Evolutionary conservation across 2,888 invertebrate genomes (phyloP), one percentile per base, ranked within the genome.

Genomic region (Synanthedon myopaeformis): DNA sequence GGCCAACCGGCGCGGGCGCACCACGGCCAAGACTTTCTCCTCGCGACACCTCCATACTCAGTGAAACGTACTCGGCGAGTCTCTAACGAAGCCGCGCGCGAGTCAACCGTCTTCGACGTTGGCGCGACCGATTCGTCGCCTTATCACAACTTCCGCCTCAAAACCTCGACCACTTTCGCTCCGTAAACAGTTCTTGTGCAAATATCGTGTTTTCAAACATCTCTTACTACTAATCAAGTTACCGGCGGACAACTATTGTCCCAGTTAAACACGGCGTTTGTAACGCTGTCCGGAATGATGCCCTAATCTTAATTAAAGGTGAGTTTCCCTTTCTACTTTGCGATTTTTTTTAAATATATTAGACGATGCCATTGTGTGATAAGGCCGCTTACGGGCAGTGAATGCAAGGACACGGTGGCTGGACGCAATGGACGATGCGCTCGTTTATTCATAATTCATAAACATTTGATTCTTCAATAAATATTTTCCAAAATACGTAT

Each of bases 1-100:
- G 71, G 65, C 80, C 79, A 77, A 79, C 81, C 80, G 76, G 71
- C 72, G 76, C 77, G 66, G 68, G 74, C 78, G 74, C 74, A 63
- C 83, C 84, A 85, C 82, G 83, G 84, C 80, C 87, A 75, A 79
- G 79, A 88, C 88, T 88, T 88, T 88, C 88, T 87, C 87, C 82
- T 84, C 82, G 82, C 82, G 82, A 81, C 84, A 82, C 80, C 82
- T 74, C 76, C 64, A 66, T 69, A 68, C 75, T 79, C 77, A 82
- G 79, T 79, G 76, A 82, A 70, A 71, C 61, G 72, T 67, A 67
- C 69, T 65, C 62, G 68, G 73, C 66, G 82, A 82, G 80, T 82
- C 77, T 76, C 69, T 72, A 67, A 72, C 70, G 69, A 67, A 78
- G 69, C 75, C 71, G 82, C 82, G 80, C 75, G 77, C 81, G 76